Percentiles rank a stretch among this genome's conserved stretches.
Conservation (phyloP, 2,113 vertebrate genomes). For the Phaetusa simplex region DNA sequence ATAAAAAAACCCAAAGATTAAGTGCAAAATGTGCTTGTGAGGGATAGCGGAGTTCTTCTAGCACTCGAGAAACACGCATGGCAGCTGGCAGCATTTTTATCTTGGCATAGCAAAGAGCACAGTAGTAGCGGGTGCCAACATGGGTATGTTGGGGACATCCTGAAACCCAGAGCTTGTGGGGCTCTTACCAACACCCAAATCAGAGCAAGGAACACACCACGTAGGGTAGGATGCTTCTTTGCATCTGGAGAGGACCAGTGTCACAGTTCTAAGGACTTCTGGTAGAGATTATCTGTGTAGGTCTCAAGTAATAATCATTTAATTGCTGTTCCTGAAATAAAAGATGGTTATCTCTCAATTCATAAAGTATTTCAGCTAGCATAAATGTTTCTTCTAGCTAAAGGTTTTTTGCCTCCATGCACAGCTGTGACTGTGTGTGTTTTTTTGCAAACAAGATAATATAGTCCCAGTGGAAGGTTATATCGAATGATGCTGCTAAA, state of each 20-base stretch:
- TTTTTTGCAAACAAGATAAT: not conserved
- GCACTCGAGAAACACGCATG: fast-evolving
- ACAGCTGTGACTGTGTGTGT: not conserved
- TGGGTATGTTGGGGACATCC: not conserved
- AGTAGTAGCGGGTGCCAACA: not conserved
- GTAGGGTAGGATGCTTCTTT: not conserved
- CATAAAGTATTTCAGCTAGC: not conserved
- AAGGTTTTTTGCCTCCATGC: not conserved
- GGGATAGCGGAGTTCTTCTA: not conserved
- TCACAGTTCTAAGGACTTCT: not conserved
- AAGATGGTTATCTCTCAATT: not conserved
- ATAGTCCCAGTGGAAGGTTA: not conserved
- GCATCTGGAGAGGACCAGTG: not conserved
- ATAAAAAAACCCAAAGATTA: not conserved
- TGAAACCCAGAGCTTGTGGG: not conserved
- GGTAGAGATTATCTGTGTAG: not conserved
- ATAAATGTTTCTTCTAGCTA: not conserved
- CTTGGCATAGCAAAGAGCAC: not conserved
- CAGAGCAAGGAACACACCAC: not conserved
- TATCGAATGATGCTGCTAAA: not conserved
- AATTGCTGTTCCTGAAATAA: not conserved
- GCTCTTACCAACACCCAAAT: not conserved
- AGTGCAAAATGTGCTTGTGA: not conserved
- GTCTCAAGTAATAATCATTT: not conserved
- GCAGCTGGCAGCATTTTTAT: not conserved